Evolutionary conservation across 2,113 vertebrate genomes (phyloP), one percentile per base, ranked within the genome.

Genomic region (Chaenogobius annularis): DNA sequence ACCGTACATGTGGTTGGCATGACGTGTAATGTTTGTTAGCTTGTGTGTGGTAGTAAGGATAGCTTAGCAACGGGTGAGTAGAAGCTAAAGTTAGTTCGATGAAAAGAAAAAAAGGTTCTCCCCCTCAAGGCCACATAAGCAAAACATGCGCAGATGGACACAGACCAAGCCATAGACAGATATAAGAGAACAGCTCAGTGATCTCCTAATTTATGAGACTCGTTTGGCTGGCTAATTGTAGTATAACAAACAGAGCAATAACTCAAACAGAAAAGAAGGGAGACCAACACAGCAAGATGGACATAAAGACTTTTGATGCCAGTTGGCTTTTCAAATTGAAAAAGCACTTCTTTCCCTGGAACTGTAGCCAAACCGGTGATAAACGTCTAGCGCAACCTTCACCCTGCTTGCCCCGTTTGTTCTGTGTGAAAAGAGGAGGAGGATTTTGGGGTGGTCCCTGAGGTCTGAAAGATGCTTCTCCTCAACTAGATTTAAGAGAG

Each of bases 171-270:
- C 26, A 70, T 73, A 54, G 80, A 78, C 65, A 80, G 72, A 68
- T 31, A 66, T 55, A 62, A 48, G 71, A 71, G 80, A 83, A 76
- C 72, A 64, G 85, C 77, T 87, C 84, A 82, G 84, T 80, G 87
- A 87, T 89, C 80, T 86, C 79, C 82, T 90, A 91, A 89, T 94
- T 73, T 89, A 88, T 79, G 71, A 87, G 77, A 80, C 78, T 75
- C 70, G 83, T 89, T 26, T 70, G 87, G 88, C 83, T 78, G 92
- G 79, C 90, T 94, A 92, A 94, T 94, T 93, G 90, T 90, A 89
- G 90, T 90, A 89, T 92, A 88, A 90, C 83, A 93, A 94, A 92
- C 89, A 86, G 84, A 83, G 77, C 64, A 79, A 85, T 78, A 90
- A 87, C 72, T 91, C 81, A 83, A 72, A 84, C 77, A 72, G 86